Evolutionary conservation across 2,797 vertebrate genomes (phyloP), one percentile per base, ranked within the genome.

Genomic region (Moxostoma hubbsi): DNA sequence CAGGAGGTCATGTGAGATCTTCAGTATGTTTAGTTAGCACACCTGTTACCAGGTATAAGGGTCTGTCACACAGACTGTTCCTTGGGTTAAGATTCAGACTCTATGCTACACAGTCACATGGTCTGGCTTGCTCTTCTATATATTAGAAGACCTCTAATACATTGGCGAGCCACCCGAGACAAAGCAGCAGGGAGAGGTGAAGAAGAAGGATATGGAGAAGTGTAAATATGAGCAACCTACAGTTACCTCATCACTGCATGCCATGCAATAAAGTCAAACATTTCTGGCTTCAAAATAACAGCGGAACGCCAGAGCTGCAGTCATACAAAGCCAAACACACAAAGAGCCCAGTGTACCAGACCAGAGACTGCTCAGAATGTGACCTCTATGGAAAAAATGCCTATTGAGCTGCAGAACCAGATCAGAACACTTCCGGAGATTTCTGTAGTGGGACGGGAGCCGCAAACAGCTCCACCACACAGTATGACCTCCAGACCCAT

Each of bases 401-500:
- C 87, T 88, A 24, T 89, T 91, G 87, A 92, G 83, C 89, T 74
- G 66, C 70, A 84, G 85, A 84, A 84, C 86, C 85, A 87, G 86
- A 86, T 88, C 81, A 81, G 46, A 78, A 64, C 81, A 85, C 88
- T 90, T 93, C 92, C 91, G 90, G 88, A 85, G 72, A 7, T 62
- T 81, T 81, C 59, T 83, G 53, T 51, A 61, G 79, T 79, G 7
- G 5, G 87, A 81, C 87, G 82, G 82, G 78, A 85, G 85, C 90
- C 79, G 50, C 75, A 24, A 24, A 24, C 24, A 24, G 24, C 24
- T 24, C 24, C 24, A 24, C 24, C 24, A 24, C 24, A 24, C 2
- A 73, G 90, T 83, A 90, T 84, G 85, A 70, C 87, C 88, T 92
- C 89, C 92, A 89, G 90, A 87, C 82, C 82, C 77, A 75, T 82